Percentiles rank a stretch among this genome's conserved stretches.
Conservation (phyloP, 2,797 vertebrate genomes). For the Anguilla marmorata region DNA sequence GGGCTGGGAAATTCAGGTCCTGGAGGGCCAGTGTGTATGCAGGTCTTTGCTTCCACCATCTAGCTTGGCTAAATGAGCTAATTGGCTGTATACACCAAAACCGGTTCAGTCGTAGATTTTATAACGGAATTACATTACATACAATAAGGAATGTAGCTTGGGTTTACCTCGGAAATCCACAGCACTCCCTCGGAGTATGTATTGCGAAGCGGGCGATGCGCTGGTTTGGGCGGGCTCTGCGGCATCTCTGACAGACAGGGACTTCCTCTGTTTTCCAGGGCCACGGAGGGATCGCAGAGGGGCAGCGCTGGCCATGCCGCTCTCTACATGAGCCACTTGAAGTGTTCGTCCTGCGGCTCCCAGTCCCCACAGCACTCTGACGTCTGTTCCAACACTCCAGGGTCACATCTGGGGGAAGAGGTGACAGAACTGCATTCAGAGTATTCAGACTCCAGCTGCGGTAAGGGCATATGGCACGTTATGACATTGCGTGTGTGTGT, state of each 20-base stretch:
- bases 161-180: slow-evolving; percentile 46
- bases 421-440: slow-evolving; percentile 81
- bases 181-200: slow-evolving; percentile 32
- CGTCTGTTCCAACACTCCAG: slow-evolving; percentile 77
- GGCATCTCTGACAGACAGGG: neutral
- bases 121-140: neutral
- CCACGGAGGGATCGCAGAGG: slow-evolving; percentile 68
- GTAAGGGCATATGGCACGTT: slow-evolving; percentile 58
- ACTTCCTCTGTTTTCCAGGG: slow-evolving; percentile 54
- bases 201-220: neutral
- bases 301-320: slow-evolving; percentile 67
- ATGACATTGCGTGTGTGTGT: neutral
- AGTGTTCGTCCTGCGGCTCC: slow-evolving; percentile 83
- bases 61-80: neutral
- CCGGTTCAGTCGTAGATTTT: neutral
- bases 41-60: neutral
- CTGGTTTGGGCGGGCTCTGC: slow-evolving; percentile 15
- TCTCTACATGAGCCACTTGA: slow-evolving; percentile 68
- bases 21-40: neutral
- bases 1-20: no score
- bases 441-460: slow-evolving; percentile 83
- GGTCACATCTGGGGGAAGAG: slow-evolving; percentile 80
- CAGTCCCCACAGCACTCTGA: slow-evolving; percentile 81
- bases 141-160: no score
- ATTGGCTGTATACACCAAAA: neutral